Evolutionary conservation across 2,888 invertebrate genomes (phyloP).

Genomic region (Calameuta pallipes): DNA sequence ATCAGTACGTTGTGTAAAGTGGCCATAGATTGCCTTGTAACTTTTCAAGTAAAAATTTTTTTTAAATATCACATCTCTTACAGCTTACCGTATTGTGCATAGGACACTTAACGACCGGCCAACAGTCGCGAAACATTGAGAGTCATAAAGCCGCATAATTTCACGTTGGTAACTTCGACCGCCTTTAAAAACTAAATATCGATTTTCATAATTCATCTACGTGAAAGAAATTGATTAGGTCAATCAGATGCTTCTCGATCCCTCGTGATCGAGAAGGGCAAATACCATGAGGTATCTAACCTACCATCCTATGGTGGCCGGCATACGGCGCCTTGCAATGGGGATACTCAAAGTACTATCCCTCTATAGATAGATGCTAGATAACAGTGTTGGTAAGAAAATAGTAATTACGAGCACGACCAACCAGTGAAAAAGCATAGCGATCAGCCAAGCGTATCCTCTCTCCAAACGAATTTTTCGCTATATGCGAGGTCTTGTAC

Average conservation of each 20-base stretch:
- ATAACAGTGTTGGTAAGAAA: slow-evolving; percentile 43
- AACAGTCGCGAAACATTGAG: background rate
- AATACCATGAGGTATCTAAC: background rate
- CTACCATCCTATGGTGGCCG: background rate
- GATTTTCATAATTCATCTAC: background rate
- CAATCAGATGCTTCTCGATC: background rate
- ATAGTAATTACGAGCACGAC: slow-evolving; percentile 46
- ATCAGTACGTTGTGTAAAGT: background rate
- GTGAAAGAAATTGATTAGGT: background rate
- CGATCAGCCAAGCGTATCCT: slow-evolving; percentile 31
- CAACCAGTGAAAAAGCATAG: slow-evolving; percentile 14
- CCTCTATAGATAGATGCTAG: slow-evolving; percentile 36
- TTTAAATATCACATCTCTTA: background rate
- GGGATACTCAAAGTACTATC: background rate
- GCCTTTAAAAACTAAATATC: background rate
- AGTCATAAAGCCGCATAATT: background rate
- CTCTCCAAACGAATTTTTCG: background rate
- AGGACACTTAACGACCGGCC: background rate
- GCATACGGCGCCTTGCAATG: background rate
- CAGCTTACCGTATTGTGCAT: background rate
- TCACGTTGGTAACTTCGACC: background rate
- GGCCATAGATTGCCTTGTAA: background rate
- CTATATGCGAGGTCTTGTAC: background rate
- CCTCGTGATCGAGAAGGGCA: background rate
- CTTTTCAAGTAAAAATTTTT: background rate